Evolutionary conservation across 2,888 invertebrate species (phyloP), one percentile per base, ranked within the genome.

Genomic region (Polyommatus icarus): DNA sequence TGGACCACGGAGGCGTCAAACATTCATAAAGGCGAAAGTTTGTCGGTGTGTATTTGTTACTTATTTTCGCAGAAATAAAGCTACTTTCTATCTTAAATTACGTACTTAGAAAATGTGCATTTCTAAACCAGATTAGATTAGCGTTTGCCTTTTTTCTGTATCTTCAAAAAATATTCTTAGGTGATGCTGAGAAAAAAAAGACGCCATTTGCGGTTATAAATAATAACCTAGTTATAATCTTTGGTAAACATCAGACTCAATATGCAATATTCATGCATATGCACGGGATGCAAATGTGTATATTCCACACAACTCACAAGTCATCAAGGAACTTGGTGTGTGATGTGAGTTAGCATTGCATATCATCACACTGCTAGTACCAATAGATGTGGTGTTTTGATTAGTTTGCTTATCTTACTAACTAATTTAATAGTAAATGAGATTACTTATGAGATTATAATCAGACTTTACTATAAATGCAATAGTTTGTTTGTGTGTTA

Each of bases 231-330:
- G 8, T 7, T 59, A 59, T 59, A 20, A 59, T 59, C 20, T 20
- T n/a, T 1, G 6, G 15, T 59, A 59, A 20, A 59, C n/a, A 20
- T n/a, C 8, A 7, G 59, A 20, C 20, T 20, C 24, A 24, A 67
- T 67, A 67, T 67, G 61, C 59, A 67, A 67, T 67, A 67, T 67
- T 29, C 67, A 67, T 67, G 61, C 61, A 67, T 67, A 67, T 67
- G 29, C 67, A 32, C 67, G 67, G 29, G 15, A 67, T 67, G 67
- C 29, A 24, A 67, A 67, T 67, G 24, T 15, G 15, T 32, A 67
- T 67, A 67, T 67, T 67, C 67, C 67, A 32, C 29, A 67, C 67
- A 32, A 67, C 29, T 67, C 67, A 67, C 67, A 32, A 67, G 67
- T 67, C 67, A 67, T 67, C 67, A 67, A 67, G 29, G 5, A 67